Base-by-base conservation (phyloP, 1,140 invertebrate genomes). In the Lepeophtheirus salmonis region DNA sequence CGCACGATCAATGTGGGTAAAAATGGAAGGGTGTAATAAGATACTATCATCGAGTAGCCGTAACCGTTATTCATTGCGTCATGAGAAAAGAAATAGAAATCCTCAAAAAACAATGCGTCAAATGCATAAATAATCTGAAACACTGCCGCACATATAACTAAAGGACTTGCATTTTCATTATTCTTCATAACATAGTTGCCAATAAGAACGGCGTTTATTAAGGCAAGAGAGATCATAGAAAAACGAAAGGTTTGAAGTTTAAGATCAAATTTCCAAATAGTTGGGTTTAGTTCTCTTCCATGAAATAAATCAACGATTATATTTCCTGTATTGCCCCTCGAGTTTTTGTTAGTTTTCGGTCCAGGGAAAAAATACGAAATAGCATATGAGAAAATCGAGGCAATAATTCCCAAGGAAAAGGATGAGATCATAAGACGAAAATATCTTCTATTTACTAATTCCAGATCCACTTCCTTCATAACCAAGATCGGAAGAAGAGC, bases 61-160 rank as follows among this genome's bases (percentile, higher is more conserved):
- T 21, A 54, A 2, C 59, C 59, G 24, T 48, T 23, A 23, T 61
- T 61, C 59, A 61, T 61, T 12, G 59, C 59, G 18, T 61, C 59
- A 4, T 52, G 51, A 2, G 59, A 54, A 17, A 56, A 50, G 59
- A 56, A 56, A 20, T 21, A 61, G 25, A 50, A 61, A 24, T 61
- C 59, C 51, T 61, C 59, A 48, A 61, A 61, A 23, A 61, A 61
- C 51, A 61, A 12, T 12, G 50, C 51, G 25, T 61, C 59, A 14
- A 54, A 18, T 10, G 59, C 59, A 25, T 56, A 61, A 2, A 61
- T 18, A 2, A 61, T 48, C 25, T 61, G 59, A 23, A 61, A 61
- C 2, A 50, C 22, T 18, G 59, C 49, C 1, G 59, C 59, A 18
- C 60, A 14, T 20, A 61, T 50, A n/a, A 61, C 48, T 2, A 18